phyloP scores from a whole-genome alignment of 1,140 invertebrate species.

The Pseudomyrmex cubaensis region DNA sequence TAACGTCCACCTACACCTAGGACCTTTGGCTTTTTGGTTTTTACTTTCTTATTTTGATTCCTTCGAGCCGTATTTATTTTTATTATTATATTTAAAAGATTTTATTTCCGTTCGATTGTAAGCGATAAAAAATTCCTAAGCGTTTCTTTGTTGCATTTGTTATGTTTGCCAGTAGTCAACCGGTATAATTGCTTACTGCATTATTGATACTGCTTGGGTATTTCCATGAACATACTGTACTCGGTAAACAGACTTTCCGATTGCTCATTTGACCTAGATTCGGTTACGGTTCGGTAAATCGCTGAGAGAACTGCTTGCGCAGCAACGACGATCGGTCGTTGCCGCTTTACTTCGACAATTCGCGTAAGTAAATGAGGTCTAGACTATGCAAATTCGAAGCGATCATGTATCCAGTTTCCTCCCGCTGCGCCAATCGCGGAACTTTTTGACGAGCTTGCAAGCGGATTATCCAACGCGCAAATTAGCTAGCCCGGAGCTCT shows the following conservation, averaged over 20 bases:
- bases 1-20: no score
- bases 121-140: neutral
- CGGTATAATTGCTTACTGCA: constrained; percentile 35
- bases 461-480: constrained; percentile 43
- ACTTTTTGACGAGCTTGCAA: constrained; percentile 46
- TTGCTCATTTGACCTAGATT: constrained; percentile 51
- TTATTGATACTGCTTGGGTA: constrained; percentile 53
- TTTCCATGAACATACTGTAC: constrained; percentile 50
- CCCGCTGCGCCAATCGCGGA: constrained; percentile 20
- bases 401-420: constrained; percentile 60
- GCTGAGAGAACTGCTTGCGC: constrained; percentile 21
- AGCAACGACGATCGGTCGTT: constrained; percentile 37
- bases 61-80: no score
- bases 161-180: neutral
- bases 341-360: constrained; percentile 50
- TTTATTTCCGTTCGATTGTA: neutral
- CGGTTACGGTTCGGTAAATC: constrained; percentile 27
- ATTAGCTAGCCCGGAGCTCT: constrained; percentile 23
- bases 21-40: no score
- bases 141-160: neutral
- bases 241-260: constrained; percentile 48
- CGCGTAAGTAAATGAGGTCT: constrained; percentile 51
- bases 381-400: constrained; percentile 52
- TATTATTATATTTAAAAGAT: no score
- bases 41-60: no score